Conservation (phyloP, 2,888 invertebrate genomes). For the Leucoma salicis region DNA sequence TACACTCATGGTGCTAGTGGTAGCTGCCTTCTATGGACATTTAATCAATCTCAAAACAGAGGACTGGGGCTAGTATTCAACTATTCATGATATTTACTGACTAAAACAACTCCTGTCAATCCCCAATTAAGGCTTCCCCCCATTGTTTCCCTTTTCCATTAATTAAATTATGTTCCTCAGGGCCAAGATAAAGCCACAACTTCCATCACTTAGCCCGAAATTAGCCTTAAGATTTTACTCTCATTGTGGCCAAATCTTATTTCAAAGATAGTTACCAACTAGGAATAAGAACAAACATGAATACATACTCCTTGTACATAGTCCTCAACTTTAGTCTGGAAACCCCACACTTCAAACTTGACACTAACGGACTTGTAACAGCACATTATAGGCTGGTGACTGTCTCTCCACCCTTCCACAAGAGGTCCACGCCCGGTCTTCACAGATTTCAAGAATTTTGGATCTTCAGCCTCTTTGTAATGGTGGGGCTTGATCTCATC, state of each 20-base stretch:
- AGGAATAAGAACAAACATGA: background rate
- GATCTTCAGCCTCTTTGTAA: conserved; percentile 95
- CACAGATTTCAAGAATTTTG: conserved; percentile 90
- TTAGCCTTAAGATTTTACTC: too few species aligned
- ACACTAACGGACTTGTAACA: conserved; percentile 94
- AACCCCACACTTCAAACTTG: conserved; percentile 95
- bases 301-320: conserved; percentile 89
- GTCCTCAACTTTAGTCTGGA: conserved; percentile 94
- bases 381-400: conserved; percentile 92
- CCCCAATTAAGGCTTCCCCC: too few species aligned
- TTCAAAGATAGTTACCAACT: background rate
- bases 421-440: conserved; percentile 93
- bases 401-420: conserved; percentile 90
- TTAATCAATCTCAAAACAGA: too few species aligned
- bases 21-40: too few species aligned
- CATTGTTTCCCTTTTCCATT: too few species aligned
- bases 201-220: too few species aligned
- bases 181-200: too few species aligned
- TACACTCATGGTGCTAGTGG: too few species aligned
- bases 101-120: too few species aligned
- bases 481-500: conserved; percentile 93
- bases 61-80: too few species aligned
- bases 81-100: too few species aligned
- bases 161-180: too few species aligned
- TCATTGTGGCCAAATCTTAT: background rate